Evolutionary conservation across 2,888 invertebrate species (phyloP), one percentile per base, ranked within the genome.

Genomic region (Standfussiana lucernea): DNA sequence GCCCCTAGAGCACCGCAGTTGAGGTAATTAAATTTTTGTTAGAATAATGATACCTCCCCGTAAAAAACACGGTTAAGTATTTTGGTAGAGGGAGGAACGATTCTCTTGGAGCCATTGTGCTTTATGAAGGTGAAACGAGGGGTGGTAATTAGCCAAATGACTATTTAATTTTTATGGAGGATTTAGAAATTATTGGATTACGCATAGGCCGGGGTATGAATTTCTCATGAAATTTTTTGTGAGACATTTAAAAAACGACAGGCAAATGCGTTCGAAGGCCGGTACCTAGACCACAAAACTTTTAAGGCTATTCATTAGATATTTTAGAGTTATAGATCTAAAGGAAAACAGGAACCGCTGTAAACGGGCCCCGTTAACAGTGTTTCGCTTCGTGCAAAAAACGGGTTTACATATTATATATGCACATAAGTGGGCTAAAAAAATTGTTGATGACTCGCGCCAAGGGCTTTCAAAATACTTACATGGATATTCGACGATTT

Each of bases 11-110:
- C 90, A 91, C 90, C 91, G 88, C 92, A 91, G 91, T 93, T 90
- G 92, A 91, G 93, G 94, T 94, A 95, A 95, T 95, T 95, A 95
- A 93, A 93, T 93, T 94, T 95, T 95, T 93, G 92, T 91, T 92
- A 87, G 85, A 91, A 93, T 92, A 93, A 94, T 92, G 90, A 92
- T 89, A 87, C 85, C 86, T 82, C 81, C 78, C 83, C 75, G 82
- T 84, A 89, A 91, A 37, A 91, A 90, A 89, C 86, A 89, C 84
- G 82, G 82, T 85, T 83, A 87, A 89, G 88, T 89, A 89, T 90
- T 91, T 91, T 84, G 81, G 79, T 84, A 78, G 86, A 90, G 87
- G 76, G 72, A 75, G 82, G 81, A 82, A 87, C 75, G 79, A 87
- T 87, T 88, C 84, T 82, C 81, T 82, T 80, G 69, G 82, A 86